A percentile compares a stretch with the other conserved stretches of the same genome.
Evolutionary conservation across 2,888 invertebrate genomes (phyloP).

Genomic region (Eulithis testata): DNA sequence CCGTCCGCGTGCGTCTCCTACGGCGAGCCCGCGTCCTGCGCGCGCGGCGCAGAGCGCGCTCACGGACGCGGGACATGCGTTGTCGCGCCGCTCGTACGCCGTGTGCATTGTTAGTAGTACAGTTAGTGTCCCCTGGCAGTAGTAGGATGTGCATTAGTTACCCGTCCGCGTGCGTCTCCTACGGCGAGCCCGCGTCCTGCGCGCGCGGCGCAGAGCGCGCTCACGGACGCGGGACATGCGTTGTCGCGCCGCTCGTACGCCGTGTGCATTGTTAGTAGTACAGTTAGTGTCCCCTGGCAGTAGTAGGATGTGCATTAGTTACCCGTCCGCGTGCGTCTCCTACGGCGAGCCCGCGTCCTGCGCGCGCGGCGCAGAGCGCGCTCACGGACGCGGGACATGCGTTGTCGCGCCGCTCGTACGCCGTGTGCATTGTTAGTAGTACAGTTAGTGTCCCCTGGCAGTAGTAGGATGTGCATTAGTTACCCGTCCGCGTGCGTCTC

Average conservation of each 20-base stretch:
- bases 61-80: conserved; percentile 98
- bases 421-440: conserved; percentile 99
- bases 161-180: conserved; percentile 97
- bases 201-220: conserved; percentile 96
- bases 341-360: conserved; percentile 87
- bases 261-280: conserved; percentile 99
- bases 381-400: conserved; percentile 98
- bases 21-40: conserved; percentile 86
- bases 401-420: conserved; percentile 98
- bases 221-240: conserved; percentile 97
- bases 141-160: conserved; percentile 37
- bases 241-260: conserved; percentile 98
- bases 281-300: too few relatives aligned
- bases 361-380: conserved; percentile 95
- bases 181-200: conserved; percentile 87
- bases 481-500: conserved; percentile 95
- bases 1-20: conserved; percentile 97
- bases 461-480: conserved; percentile 37
- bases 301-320: conserved; percentile 37
- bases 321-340: conserved; percentile 97
- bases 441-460: too few relatives aligned
- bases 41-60: conserved; percentile 97
- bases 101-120: conserved; percentile 99
- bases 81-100: conserved; percentile 98
- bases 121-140: too few relatives aligned